These are phyloP conservation scores for Aphelenchoides besseyi DNA, from an alignment of 1,140 invertebrate species.

Conservation along the genomic window DNA sequence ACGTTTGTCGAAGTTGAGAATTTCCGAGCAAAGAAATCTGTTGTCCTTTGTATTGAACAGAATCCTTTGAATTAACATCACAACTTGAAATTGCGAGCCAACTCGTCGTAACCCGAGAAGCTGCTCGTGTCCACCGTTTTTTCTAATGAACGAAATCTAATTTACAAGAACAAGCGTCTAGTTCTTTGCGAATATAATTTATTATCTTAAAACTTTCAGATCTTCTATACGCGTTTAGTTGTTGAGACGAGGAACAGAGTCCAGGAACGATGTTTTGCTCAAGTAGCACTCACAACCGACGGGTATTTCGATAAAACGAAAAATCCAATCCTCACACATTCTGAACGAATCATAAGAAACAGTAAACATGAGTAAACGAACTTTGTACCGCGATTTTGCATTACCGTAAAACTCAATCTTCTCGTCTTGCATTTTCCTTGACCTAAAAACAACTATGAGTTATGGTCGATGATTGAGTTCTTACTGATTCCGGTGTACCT, in stretches of 20 bases:
- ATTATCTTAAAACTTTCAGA: no score
- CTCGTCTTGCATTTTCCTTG: constrained; percentile 29
- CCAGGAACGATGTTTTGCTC: constrained; percentile 28
- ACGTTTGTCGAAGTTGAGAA: no score
- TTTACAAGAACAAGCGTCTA: no score
- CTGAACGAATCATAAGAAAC: not conserved
- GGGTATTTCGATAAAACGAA: constrained; percentile 25
- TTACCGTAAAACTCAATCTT: constrained; percentile 27
- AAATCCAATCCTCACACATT: constrained; percentile 26
- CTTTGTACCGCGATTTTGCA: constrained; percentile 23
- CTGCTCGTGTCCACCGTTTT: no score
- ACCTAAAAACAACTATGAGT: constrained; percentile 27
- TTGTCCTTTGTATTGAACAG: no score
- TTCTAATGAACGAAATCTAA: no score
- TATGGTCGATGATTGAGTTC: constrained; percentile 22
- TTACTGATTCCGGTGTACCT: constrained; percentile 16
- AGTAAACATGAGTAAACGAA: not conserved
- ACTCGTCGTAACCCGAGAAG: no score
- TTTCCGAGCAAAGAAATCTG: no score
- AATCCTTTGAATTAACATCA: no score
- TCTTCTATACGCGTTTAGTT: no score
- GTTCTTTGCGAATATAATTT: no score
- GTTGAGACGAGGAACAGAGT: constrained; percentile 14
- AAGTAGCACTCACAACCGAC: constrained; percentile 31
- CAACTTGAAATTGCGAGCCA: no score